These are phyloP conservation scores for Xestia ashworthii DNA, from an alignment of 2,888 invertebrate species.

Conservation along the genomic window DNA sequence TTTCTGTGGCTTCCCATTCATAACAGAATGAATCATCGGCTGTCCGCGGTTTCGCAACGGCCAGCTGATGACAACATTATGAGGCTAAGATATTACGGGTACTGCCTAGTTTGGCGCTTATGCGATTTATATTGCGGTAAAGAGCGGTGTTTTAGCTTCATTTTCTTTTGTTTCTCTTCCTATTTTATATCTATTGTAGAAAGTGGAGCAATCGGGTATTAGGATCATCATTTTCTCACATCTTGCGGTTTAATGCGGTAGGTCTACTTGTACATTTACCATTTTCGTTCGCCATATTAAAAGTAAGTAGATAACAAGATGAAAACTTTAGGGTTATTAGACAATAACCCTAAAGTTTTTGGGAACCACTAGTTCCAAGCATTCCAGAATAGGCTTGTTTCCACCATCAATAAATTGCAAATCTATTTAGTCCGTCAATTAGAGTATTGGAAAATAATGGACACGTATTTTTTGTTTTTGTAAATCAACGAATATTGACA, in stretches of 20 bases:
- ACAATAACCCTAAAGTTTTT: background rate
- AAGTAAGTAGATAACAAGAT: background rate
- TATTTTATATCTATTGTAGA: slow-evolving; percentile 34
- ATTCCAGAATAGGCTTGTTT: no score
- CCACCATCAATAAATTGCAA: no score
- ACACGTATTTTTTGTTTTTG: no score
- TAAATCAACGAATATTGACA: no score
- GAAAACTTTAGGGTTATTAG: no score
- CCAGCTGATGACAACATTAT: slow-evolving; percentile 62
- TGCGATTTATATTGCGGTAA: slow-evolving; percentile 45
- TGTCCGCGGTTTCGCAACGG: slow-evolving; percentile 64
- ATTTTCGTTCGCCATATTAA: background rate
- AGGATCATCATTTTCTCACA: background rate
- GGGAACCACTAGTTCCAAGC: background rate
- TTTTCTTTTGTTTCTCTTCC: slow-evolving; percentile 44
- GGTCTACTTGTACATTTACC: background rate
- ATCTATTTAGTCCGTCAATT: no score
- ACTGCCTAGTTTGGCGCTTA: slow-evolving; percentile 48
- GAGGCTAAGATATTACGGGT: slow-evolving; percentile 51
- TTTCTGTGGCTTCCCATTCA: slow-evolving; percentile 42
- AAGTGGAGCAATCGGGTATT: slow-evolving; percentile 36
- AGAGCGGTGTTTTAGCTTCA: slow-evolving; percentile 18
- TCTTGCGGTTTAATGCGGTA: background rate
- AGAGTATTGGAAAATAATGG: no score
- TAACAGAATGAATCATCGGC: slow-evolving; percentile 59